Conservation (phyloP, 1,140 invertebrate genomes). For the Achatina immaculata region DNA sequence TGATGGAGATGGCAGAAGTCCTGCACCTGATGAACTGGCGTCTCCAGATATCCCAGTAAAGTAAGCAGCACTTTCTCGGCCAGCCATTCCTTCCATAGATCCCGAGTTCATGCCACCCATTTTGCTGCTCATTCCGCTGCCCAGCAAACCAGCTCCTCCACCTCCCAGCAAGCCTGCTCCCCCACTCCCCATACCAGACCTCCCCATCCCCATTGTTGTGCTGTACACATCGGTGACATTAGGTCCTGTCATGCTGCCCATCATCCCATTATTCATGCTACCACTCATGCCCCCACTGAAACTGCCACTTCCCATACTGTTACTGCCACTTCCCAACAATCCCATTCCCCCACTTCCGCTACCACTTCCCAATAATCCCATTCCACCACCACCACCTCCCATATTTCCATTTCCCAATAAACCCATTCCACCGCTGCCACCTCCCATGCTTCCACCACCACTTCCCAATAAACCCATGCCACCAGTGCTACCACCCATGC, state of each 20-base stretch:
- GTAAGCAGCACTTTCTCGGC: neutral
- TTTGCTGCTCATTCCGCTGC: neutral
- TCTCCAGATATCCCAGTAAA: constrained; percentile 7
- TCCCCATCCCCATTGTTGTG: neutral
- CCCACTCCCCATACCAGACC: neutral
- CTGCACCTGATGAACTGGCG: neutral
- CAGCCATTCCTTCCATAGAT: neutral
- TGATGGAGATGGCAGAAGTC: constrained; percentile 31
- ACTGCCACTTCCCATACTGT: neutral
- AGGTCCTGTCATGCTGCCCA: too few relatives aligned
- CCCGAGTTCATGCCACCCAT: too few relatives aligned
- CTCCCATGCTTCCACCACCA: neutral
- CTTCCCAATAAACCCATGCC: neutral
- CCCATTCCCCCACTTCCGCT: neutral
- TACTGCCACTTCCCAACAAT: neutral
- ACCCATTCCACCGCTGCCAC: too few relatives aligned
- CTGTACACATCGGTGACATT: neutral
- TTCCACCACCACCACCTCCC: neutral
- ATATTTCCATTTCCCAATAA: neutral
- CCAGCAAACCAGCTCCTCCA: neutral
- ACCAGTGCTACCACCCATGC: neutral
- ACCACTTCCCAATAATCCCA: neutral
- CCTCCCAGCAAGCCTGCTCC: neutral
- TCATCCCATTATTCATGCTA: constrained; percentile 7
- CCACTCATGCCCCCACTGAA: neutral